These are phyloP conservation scores for Hippocampus abdominalis DNA, from an alignment of 2,113 vertebrate species.

Conservation along the genomic window DNA sequence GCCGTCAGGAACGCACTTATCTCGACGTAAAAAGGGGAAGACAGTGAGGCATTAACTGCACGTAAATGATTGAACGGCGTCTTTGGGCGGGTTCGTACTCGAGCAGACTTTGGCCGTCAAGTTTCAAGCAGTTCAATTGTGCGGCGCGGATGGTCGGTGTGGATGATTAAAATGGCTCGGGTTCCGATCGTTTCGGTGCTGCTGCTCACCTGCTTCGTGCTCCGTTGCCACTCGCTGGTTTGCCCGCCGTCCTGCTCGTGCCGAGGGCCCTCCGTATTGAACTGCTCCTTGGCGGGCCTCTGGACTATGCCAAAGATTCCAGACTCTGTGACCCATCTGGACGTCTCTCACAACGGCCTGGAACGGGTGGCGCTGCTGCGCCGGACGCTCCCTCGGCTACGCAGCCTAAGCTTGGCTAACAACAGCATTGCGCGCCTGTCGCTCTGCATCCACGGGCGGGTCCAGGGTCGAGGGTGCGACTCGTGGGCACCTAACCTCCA, in stretches of 20 bases:
- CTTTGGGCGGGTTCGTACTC: conserved; percentile 22
- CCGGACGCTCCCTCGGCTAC: conserved; percentile 38
- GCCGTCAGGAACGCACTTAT: conserved; percentile 16
- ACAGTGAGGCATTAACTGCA: conserved; percentile 71
- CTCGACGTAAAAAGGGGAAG: conserved; percentile 5
- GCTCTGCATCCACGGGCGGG: conserved; percentile 50
- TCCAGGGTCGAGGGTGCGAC: conserved; percentile 43
- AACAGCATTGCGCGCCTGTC: conserved; percentile 67
- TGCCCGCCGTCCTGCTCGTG: conserved; percentile 66
- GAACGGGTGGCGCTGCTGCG: conserved; percentile 25
- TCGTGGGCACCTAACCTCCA: conserved; percentile 72
- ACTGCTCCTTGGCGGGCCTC: conserved; percentile 69
- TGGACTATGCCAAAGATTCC: conserved; percentile 31
- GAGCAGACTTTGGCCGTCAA: conserved; percentile 68
- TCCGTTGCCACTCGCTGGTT: conserved; percentile 28
- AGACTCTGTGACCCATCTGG: conserved; percentile 48
- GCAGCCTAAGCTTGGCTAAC: conserved; percentile 62
- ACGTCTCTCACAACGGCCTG: conserved; percentile 71
- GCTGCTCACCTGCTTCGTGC: conserved; percentile 38
- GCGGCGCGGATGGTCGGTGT: background rate
- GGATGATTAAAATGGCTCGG: background rate
- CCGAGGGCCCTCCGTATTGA: conserved; percentile 40
- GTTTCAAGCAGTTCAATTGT: background rate
- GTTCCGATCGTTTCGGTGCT: conserved; percentile 19
- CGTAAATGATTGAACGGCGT: conserved; percentile 63